These are phyloP conservation scores for Timandra comae DNA, from an alignment of 2,888 invertebrate species.

Conservation along the genomic window DNA sequence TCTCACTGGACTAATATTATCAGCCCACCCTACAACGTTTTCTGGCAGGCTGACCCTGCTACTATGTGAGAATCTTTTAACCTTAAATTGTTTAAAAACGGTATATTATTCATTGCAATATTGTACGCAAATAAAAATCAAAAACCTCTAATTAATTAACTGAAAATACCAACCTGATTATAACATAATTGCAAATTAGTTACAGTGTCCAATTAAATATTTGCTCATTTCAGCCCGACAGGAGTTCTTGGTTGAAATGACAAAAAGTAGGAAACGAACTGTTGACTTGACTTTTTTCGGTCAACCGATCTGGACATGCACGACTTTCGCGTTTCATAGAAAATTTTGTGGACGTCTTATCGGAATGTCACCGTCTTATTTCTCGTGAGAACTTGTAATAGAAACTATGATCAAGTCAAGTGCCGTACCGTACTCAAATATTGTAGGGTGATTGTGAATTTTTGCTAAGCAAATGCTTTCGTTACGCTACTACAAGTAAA, in stretches of 20 bases:
- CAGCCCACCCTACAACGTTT: no score
- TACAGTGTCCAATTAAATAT: conserved; percentile 10
- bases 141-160: not conserved
- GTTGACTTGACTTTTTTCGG: conserved; percentile 65
- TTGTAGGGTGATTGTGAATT: conserved; percentile 62
- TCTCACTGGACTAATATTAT: no score
- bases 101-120: no score
- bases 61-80: no score
- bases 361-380: conserved; percentile 60
- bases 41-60: no score
- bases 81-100: no score
- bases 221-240: conserved; percentile 12
- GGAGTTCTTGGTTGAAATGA: conserved; percentile 30
- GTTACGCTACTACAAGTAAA: conserved; percentile 47
- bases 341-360: conserved; percentile 56
- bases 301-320: conserved; percentile 65
- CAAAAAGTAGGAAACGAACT: conserved; percentile 47
- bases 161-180: not conserved
- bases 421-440: conserved; percentile 55
- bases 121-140: conserved; percentile 1
- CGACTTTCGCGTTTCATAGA: conserved; percentile 67
- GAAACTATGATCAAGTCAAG: conserved; percentile 43
- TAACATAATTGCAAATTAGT: conserved; percentile 1
- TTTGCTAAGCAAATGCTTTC: conserved; percentile 69
- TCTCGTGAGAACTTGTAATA: conserved; percentile 69